Base-by-base conservation (phyloP, 2,888 invertebrate species). In the Agrochola circellaris region DNA sequence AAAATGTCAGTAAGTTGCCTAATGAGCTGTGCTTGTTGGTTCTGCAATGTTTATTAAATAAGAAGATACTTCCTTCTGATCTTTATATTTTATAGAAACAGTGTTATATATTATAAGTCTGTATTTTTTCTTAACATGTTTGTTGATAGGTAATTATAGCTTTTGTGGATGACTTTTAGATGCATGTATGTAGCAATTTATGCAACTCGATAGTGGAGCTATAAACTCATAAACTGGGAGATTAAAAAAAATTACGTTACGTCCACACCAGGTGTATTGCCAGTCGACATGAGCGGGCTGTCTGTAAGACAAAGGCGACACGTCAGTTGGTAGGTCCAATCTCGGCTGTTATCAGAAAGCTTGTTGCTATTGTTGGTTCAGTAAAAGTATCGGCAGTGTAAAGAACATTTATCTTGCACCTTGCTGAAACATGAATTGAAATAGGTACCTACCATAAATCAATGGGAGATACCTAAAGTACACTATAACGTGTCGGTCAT, bases 101-200 rank as follows among this genome's bases (percentile, higher is more conserved):
- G 64, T 81, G 79, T 76, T 79, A 64, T 61, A 73, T 66, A 76
- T 68, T 75, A 76, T 61, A 84, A 83, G 80, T 85, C 76, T 86
- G 80, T 86, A 87, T 87, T 82, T 79, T 80, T 86, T 64, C 76
- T 74, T 77, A 75, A 68, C 56, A 71, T 79, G 74, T 78, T 81
- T 81, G 72, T 86, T 79, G 65, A 72, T 79, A 75, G 71, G 67
- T 85, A 83, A 77, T 65, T 73, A 78, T 79, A 83, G 79, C 77
- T 87, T 81, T 75, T 79, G 70, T 79, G 78, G 70, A 65, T 76
- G 78, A 54, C 56, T 77, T 69, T 71, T 76, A 81, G 72, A 74
- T 82, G 56, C 74, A 67, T 81, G 75, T 73, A 66, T 75, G 72
- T 87, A 79, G 61, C 81, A 80, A 79, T 79, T 80, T 79, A 73